Evolutionary conservation across 2,113 vertebrate genomes (phyloP).

Genomic region (Scophthalmus maximus): DNA sequence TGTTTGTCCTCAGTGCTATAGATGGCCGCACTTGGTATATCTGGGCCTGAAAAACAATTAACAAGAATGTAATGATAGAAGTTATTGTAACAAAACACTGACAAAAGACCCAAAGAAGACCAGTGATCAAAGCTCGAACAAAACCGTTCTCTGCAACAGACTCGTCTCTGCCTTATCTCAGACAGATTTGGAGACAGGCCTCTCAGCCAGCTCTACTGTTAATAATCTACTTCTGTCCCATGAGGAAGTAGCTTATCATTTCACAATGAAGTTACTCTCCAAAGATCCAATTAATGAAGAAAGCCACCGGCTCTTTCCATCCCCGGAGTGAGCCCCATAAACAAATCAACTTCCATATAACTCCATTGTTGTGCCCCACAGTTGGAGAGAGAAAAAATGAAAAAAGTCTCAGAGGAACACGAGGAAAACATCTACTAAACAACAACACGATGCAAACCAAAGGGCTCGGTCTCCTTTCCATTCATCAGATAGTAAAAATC

Average conservation of each 20-base stretch:
- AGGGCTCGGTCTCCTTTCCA: neutral
- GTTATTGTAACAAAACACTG: neutral
- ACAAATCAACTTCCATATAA: constrained; percentile 69
- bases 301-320: constrained; percentile 47
- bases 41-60: constrained; percentile 84
- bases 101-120: neutral
- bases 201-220: constrained; percentile 36
- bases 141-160: constrained; percentile 4
- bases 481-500: constrained; percentile 10
- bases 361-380: constrained; percentile 19
- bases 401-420: constrained; percentile 21
- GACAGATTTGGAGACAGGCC: constrained; percentile 24
- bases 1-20: constrained; percentile 85
- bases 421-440: constrained; percentile 24
- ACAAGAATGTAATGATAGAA: constrained; percentile 15
- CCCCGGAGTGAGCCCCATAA: constrained; percentile 47
- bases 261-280: constrained; percentile 54
- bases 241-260: constrained; percentile 62
- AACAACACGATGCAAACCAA: constrained; percentile 12
- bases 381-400: neutral
- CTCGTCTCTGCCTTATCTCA: constrained; percentile 21
- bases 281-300: constrained; percentile 73
- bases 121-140: constrained; percentile 20
- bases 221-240: constrained; percentile 58
- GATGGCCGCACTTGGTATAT: constrained; percentile 89